Evolutionary conservation across 2,797 vertebrate species (phyloP), one percentile per base, ranked within the genome.

Genomic region (Chelonia mydas): DNA sequence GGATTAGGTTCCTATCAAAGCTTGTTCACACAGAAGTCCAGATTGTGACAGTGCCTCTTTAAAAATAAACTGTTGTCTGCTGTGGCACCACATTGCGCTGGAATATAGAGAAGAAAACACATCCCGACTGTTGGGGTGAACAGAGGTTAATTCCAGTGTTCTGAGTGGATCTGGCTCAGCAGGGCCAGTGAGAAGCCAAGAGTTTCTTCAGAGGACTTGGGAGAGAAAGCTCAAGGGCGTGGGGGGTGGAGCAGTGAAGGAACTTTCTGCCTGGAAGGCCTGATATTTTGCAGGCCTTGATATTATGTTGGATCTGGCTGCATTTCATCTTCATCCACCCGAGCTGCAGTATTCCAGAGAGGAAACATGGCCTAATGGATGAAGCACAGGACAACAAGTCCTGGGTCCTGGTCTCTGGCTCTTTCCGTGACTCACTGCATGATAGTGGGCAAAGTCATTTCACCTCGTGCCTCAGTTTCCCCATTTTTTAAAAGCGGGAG

Each of bases 381-480:
- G 72, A 0, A 1, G 83, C 45, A 9, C 55, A 31, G 76, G 53
- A 4, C 82, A 57, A 41, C 4, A 37, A 72, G 19, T 45, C 49
- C 31, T 28, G 0, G 0, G 5, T 87, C 59, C 57, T 11, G 1
- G 0, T 51, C 84, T 87, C 8, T 79, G 6, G 0, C 15, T 21
- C 11, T 21, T 17, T 47, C 13, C 16, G 2, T 47, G 74, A 49
- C 5, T 86, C 9, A 6, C 45, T n/a, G 54, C 16, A 1, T 27
- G 3, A 28, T 15, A 45, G 17, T 0, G 0, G 55, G 31, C 65
- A 61, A 79, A 0, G 0, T 6, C 37, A 2, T 49, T 47, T 25
- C 57, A 28, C 23, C 57, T 72, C 0, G 1, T 65, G 82, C 79
- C 79, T 94, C 80, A 0, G 37, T 92, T 86, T 88, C 72, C 41